Conservation (phyloP, 64 coral and sea anemone genomes). For the Exaiptasia diaphana region DNA sequence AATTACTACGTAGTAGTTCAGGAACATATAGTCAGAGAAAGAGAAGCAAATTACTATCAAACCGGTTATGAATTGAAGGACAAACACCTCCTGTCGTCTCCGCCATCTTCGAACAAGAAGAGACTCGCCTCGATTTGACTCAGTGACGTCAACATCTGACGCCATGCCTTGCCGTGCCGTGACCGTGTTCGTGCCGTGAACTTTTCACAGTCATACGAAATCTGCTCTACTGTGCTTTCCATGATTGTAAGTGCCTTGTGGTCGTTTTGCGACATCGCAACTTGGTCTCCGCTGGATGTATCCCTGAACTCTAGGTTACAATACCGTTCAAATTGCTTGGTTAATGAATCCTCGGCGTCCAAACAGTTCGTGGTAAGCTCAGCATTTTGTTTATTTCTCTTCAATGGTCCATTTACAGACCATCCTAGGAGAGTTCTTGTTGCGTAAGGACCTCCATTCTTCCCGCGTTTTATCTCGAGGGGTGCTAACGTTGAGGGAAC, state of each 20-base stretch:
- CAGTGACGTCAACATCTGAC: neutral
- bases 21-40: too few species aligned
- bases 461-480: neutral
- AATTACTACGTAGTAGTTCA: too few species aligned
- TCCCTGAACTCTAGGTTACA: slow-evolving; percentile 16
- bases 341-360: neutral
- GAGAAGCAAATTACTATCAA: too few species aligned
- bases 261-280: neutral
- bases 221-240: neutral
- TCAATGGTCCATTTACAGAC: neutral
- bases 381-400: neutral
- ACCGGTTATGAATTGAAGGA: too few species aligned
- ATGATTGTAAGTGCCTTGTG: neutral
- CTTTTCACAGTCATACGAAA: neutral
- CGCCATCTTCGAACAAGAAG: too few species aligned
- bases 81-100: too few species aligned
- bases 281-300: neutral
- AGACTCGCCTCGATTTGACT: neutral
- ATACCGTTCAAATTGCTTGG: neutral
- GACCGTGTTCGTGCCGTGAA: neutral
- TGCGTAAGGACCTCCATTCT: slow-evolving; percentile 2
- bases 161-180: neutral
- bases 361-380: neutral
- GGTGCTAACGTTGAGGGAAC: neutral
- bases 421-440: neutral